Base-by-base conservation (phyloP, 2,797 vertebrate genomes). In the Rhinella marina region DNA sequence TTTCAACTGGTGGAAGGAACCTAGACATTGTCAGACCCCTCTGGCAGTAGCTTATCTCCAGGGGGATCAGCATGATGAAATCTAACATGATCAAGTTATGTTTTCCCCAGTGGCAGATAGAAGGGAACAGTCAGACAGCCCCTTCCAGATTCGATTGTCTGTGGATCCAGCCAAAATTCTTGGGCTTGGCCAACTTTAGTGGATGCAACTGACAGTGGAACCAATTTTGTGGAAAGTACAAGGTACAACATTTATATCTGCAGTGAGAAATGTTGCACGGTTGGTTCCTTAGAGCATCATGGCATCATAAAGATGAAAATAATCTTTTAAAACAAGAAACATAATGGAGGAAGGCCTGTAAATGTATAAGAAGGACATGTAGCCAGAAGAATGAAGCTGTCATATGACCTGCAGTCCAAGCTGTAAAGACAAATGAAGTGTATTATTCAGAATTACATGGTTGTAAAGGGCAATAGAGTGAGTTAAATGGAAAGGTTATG, bases 371-470 rank as follows among this genome's bases (percentile, higher is more conserved):
- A 85, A 59, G 48, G 19, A 27, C 59, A 54, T 11, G 48, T 62
- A 64, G 83, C n/a, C 61, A 62, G 3, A 61, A 76, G 21, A 27
- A 32, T n/a, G 57, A 81, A 62, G 57, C 9, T 21, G 59, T 85
- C 57, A 66, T 66, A 77, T 85, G 73, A 77, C n/a, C 57, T 52
- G 2, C 57, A 23, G 32, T 48, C 6, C 13, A 41, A 54, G 84
- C 73, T 56, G 48, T 85, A 77, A 85, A 85, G 84, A 25, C 84
- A 77, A 85, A 85, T 77, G 84, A 77, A 64, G 73, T 77, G 73
- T 61, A 85, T 85, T 41, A 77, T 85, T 77, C 41, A 25, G 23
- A 62, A 54, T 62, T 17, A 66, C 72, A 16, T 78, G 84, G 73
- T 52, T 78, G 73, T 86, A 81, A 72, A 80, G 54, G 29, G 62